These are phyloP conservation scores for Sceloporus tristichus DNA, from an alignment of 2,113 vertebrate genomes.

Conservation along the genomic window DNA sequence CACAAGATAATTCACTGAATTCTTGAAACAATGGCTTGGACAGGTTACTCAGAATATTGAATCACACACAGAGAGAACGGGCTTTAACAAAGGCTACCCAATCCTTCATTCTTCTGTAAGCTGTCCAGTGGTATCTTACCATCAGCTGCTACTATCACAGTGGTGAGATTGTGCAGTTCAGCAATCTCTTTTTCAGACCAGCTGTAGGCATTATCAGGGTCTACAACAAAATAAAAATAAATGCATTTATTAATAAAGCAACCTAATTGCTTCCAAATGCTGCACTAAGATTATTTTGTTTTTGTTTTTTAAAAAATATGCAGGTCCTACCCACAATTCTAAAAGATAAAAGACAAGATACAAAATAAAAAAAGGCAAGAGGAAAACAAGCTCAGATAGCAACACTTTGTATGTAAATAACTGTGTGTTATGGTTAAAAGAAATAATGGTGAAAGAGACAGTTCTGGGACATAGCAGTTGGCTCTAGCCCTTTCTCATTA, in stretches of 20 bases:
- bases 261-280: not conserved
- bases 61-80: not conserved
- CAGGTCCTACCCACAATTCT: not conserved
- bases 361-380: not conserved
- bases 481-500: no score
- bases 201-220: conserved; percentile 80
- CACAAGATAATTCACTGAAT: not conserved
- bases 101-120: not conserved
- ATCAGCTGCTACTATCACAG: conserved; percentile 90
- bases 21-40: not conserved
- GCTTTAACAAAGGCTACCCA: not conserved
- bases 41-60: not conserved
- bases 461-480: not conserved
- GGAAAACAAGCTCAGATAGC: no score
- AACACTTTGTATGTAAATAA: not conserved
- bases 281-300: not conserved
- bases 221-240: conserved; percentile 65
- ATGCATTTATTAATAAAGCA: not conserved
- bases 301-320: no score
- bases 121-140: conserved; percentile 73
- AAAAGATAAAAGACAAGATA: not conserved
- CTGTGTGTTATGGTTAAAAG: not conserved
- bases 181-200: conserved; percentile 91
- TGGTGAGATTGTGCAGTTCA: conserved; percentile 83
- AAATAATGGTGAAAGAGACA: not conserved